Conservation (phyloP, 1,140 invertebrate species). For the Steinernema feltiae region DNA sequence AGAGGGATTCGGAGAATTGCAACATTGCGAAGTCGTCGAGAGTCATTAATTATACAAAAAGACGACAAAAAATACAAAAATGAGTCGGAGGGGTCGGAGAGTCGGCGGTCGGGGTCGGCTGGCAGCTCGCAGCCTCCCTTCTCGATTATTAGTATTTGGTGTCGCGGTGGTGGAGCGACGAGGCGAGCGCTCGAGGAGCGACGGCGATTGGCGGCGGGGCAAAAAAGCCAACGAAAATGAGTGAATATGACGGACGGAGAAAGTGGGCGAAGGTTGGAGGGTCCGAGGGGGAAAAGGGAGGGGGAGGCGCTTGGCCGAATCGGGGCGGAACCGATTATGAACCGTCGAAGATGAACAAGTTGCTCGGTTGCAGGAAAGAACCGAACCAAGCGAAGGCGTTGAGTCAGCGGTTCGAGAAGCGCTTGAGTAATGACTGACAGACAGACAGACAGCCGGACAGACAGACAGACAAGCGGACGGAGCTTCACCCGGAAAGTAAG, state of each 20-base stretch:
- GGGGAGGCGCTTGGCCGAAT: neutral
- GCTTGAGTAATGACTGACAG: neutral
- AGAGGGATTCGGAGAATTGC: neutral
- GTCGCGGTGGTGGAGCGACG: neutral
- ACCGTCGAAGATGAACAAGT: neutral
- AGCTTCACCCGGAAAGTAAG: neutral
- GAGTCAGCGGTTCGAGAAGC: neutral
- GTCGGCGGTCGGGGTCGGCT: neutral
- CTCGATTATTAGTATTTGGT: constrained; percentile 14
- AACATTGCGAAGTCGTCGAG: neutral
- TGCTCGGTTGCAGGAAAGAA: neutral
- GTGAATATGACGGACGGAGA: constrained; percentile 15
- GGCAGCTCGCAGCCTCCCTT: neutral
- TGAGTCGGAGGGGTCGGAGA: neutral
- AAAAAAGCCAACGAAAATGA: constrained; percentile 15
- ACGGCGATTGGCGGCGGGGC: constrained; percentile 7
- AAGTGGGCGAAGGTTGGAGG: constrained; percentile 10
- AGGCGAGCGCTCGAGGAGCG: constrained; percentile 1
- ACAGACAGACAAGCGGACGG: neutral
- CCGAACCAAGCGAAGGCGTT: neutral
- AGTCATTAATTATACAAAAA: neutral
- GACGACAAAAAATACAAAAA: neutral
- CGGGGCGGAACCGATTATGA: constrained; percentile 10
- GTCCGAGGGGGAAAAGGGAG: neutral
- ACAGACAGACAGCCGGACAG: too few relatives aligned